phyloP scores from a whole-genome alignment of 2,888 invertebrate genomes.

The Rapana venosa region DNA sequence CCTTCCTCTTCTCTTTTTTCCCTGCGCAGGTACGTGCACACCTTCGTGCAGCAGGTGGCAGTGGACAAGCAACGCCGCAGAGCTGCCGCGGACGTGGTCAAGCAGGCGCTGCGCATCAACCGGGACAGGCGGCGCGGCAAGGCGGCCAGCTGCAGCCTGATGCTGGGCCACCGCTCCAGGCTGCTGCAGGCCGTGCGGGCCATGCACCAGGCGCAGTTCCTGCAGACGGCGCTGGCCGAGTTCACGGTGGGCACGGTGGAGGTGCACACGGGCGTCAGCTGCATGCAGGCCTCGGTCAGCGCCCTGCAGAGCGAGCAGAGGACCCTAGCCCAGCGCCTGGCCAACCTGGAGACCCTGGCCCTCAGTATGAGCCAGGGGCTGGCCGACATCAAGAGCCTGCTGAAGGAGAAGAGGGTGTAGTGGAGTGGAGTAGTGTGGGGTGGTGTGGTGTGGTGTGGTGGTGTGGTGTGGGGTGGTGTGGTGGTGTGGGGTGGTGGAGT shows the following conservation, averaged over 20 bases:
- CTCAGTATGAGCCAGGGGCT: constrained; percentile 61
- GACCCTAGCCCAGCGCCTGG: constrained; percentile 56
- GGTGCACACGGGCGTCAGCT: constrained; percentile 62
- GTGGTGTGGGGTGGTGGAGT: too few relatives aligned
- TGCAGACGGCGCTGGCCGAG: constrained; percentile 61
- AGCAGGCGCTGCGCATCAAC: constrained; percentile 59
- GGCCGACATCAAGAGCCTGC: constrained; percentile 54
- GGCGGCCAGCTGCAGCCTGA: constrained; percentile 50
- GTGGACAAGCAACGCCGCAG: constrained; percentile 62
- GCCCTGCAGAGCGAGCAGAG: constrained; percentile 61
- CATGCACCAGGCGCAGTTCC: constrained; percentile 64
- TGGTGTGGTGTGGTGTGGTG: too few relatives aligned
- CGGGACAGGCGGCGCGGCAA: constrained; percentile 57
- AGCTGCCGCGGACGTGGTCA: constrained; percentile 68
- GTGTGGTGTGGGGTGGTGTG: too few relatives aligned
- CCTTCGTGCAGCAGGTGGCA: constrained; percentile 67
- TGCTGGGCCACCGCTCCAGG: constrained; percentile 61
- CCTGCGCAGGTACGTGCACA: constrained; percentile 61
- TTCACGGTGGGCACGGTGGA: constrained; percentile 64
- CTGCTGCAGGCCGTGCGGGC: constrained; percentile 60
- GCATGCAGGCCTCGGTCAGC: constrained; percentile 59
- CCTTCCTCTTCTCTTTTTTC: background rate
- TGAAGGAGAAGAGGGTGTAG: constrained; percentile 43
- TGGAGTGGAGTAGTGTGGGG: too few relatives aligned
- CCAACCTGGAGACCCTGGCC: constrained; percentile 60